Percentiles rank a stretch among this genome's conserved stretches.
Conservation (phyloP, 1,140 invertebrate genomes). For the Arctopsyche grandis region DNA sequence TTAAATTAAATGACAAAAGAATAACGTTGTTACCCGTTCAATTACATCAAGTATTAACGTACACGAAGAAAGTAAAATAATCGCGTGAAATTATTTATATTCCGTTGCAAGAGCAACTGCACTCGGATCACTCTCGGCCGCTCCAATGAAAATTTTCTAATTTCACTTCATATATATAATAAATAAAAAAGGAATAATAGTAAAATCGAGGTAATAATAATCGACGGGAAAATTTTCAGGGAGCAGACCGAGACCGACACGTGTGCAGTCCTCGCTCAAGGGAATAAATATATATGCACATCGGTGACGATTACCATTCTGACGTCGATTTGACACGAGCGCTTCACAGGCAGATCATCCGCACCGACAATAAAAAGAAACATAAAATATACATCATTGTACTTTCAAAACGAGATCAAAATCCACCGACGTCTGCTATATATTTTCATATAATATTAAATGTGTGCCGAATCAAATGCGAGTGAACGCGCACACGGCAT, state of each 20-base stretch:
- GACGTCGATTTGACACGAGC: not conserved
- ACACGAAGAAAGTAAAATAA: conserved; percentile 29
- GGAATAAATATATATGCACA: conserved; percentile 7
- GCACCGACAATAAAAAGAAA: not conserved
- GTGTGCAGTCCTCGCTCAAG: not conserved
- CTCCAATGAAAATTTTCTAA: too few relatives aligned
- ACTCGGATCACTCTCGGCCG: too few relatives aligned
- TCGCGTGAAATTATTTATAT: conserved; percentile 12
- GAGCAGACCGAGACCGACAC: too few relatives aligned
- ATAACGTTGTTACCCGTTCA: conserved; percentile 34
- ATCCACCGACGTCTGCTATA: not conserved
- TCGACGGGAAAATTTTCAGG: too few relatives aligned
- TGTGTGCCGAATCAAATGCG: too few relatives aligned
- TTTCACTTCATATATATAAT: too few relatives aligned
- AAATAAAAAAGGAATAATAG: too few relatives aligned
- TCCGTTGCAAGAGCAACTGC: not conserved
- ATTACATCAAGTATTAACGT: conserved; percentile 31
- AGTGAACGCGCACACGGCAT: too few relatives aligned
- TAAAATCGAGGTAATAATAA: too few relatives aligned
- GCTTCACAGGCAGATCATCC: not conserved
- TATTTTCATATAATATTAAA: too few relatives aligned
- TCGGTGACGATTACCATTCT: conserved; percentile 8
- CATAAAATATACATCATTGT: not conserved
- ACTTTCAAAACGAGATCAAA: conserved; percentile 16
- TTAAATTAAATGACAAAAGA: not conserved